phyloP scores from a whole-genome alignment of 2,113 vertebrate genomes.

The Nematolebias whitei region DNA sequence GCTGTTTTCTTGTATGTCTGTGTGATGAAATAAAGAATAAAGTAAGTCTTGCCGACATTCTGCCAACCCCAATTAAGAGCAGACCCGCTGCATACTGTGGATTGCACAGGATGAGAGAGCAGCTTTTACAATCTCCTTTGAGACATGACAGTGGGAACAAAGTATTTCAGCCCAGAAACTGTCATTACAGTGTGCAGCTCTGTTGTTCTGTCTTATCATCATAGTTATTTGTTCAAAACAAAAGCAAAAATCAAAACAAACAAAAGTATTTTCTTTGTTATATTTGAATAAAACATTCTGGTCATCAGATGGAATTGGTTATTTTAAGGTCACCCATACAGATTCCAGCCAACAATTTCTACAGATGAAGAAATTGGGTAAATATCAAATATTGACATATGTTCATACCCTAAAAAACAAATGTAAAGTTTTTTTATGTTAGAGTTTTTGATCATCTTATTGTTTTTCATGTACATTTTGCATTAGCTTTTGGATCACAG shows the following conservation, averaged over 20 bases:
- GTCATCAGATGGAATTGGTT: background rate
- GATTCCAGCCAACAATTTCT: too few relatives aligned
- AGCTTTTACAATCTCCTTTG: conserved; percentile 50
- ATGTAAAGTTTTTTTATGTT: too few relatives aligned
- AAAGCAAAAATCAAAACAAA: conserved; percentile 28
- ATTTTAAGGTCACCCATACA: conserved; percentile 1
- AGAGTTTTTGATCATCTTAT: too few relatives aligned
- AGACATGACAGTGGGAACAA: conserved; percentile 45
- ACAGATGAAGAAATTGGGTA: too few relatives aligned
- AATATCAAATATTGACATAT: background rate
- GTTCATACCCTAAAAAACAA: too few relatives aligned
- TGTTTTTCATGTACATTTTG: too few relatives aligned
- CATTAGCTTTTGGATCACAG: too few relatives aligned
- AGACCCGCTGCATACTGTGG: conserved; percentile 63
- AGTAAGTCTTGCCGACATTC: conserved; percentile 67
- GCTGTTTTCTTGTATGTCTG: conserved; percentile 73
- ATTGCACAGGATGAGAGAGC: conserved; percentile 62
- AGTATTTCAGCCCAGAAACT: conserved; percentile 57
- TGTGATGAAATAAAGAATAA: conserved; percentile 74
- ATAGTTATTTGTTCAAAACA: conserved; percentile 28
- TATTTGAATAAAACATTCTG: background rate
- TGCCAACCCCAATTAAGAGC: conserved; percentile 75
- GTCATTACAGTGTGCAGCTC: conserved; percentile 32
- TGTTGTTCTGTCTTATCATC: conserved; percentile 50
- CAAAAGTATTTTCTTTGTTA: conserved; percentile 12